phyloP scores from a whole-genome alignment of 2,888 invertebrate species.

The Caenorhabditis japonica region DNA sequence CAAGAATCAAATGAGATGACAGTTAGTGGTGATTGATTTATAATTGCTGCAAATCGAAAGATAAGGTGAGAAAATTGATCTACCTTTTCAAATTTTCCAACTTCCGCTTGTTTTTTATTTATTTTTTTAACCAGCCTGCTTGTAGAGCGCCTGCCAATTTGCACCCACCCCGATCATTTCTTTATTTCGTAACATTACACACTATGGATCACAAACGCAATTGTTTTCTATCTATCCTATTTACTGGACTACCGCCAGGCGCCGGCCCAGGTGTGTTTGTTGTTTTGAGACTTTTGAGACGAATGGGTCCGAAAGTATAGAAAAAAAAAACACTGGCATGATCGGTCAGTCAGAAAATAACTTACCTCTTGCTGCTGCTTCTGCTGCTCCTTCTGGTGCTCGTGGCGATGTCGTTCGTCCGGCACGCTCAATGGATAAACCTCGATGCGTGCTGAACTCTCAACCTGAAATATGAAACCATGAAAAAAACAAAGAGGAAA shows the following conservation, averaged over 20 bases:
- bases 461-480: constrained; percentile 66
- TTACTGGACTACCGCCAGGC: neutral
- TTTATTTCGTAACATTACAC: constrained; percentile 48
- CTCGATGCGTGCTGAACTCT: constrained; percentile 75
- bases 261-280: constrained; percentile 21
- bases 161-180: constrained; percentile 24
- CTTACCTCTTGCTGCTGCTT: constrained; percentile 58
- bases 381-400: constrained; percentile 55
- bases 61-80: too few relatives aligned
- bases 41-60: neutral
- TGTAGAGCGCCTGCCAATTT: constrained; percentile 19
- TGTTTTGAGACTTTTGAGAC: too few relatives aligned
- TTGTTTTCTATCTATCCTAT: constrained; percentile 22
- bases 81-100: too few relatives aligned
- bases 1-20: constrained; percentile 16
- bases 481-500: constrained; percentile 1
- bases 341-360: too few relatives aligned
- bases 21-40: constrained; percentile 37
- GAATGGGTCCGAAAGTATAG: too few relatives aligned
- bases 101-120: too few relatives aligned
- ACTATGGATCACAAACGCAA: constrained; percentile 1
- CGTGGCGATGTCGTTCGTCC: constrained; percentile 58
- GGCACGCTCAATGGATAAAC: constrained; percentile 73
- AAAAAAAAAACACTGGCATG: constrained; percentile 13
- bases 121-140: too few relatives aligned